phyloP scores from a whole-genome alignment of 2,113 vertebrate species.

The Solea senegalensis region DNA sequence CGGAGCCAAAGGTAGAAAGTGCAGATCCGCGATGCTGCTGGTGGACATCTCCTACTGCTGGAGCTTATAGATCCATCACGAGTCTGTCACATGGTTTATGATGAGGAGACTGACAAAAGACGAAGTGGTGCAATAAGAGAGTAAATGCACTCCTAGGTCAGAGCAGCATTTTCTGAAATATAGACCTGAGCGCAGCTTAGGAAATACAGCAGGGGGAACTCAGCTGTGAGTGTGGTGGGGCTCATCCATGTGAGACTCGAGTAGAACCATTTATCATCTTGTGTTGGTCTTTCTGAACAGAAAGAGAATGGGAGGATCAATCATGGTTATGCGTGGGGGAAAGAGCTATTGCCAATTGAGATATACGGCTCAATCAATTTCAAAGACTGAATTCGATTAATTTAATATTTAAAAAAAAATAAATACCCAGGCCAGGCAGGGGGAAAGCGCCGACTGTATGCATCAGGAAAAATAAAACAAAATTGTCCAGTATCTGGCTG shows the following conservation, averaged over 20 bases:
- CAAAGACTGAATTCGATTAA: background rate
- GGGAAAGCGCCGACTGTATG: too few relatives aligned
- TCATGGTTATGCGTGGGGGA: background rate
- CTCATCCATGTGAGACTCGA: background rate
- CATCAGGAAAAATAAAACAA: too few relatives aligned
- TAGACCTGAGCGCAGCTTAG: constrained; percentile 1
- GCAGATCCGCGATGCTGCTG: too few relatives aligned
- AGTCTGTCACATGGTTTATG: constrained; percentile 5
- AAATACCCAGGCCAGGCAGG: too few relatives aligned
- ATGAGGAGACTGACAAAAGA: constrained; percentile 24
- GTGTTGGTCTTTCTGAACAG: constrained; percentile 8
- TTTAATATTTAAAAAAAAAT: background rate
- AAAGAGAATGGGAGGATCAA: constrained; percentile 7
- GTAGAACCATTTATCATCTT: background rate
- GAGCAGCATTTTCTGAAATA: constrained; percentile 21
- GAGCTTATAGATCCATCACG: constrained; percentile 15
- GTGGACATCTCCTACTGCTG: background rate
- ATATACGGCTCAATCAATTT: background rate
- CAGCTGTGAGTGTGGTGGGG: background rate
- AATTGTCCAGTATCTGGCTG: too few relatives aligned
- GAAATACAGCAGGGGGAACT: constrained; percentile 7
- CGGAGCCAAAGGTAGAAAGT: background rate
- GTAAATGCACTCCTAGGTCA: constrained; percentile 20
- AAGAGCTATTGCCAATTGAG: background rate
- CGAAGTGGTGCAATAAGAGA: constrained; percentile 20